phyloP scores from a whole-genome alignment of 2,888 invertebrate species.

The Pollenia griseotomentosa region DNA sequence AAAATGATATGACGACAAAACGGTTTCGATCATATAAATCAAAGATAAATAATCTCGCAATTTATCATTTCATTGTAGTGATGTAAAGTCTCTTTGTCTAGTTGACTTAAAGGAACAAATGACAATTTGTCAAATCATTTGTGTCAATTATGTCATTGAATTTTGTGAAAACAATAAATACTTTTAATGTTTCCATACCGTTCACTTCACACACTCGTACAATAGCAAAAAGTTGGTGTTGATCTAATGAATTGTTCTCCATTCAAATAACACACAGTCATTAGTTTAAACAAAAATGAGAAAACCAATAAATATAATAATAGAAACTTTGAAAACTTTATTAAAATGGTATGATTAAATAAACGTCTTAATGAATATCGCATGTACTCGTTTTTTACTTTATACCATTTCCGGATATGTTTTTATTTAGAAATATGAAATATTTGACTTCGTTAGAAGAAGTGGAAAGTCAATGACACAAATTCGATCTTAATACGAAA shows the following conservation, averaged over 20 bases:
- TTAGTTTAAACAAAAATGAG: slow-evolving; percentile 51
- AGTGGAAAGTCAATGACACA: not conserved
- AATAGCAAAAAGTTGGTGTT: slow-evolving; percentile 23
- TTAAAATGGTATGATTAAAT: slow-evolving; percentile 41
- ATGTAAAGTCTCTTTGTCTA: slow-evolving; percentile 26
- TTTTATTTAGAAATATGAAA: slow-evolving; percentile 8
- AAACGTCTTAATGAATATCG: not conserved
- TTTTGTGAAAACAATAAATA: slow-evolving; percentile 59
- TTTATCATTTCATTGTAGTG: slow-evolving; percentile 44
- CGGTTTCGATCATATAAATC: not conserved
- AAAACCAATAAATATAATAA: slow-evolving; percentile 29
- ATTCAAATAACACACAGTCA: slow-evolving; percentile 52
- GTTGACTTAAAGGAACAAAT: slow-evolving; percentile 37
- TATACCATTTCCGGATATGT: slow-evolving; percentile 10
- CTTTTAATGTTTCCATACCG: slow-evolving; percentile 35
- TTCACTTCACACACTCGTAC: not conserved
- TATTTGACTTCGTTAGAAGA: not conserved
- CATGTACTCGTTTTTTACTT: not conserved
- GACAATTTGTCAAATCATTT: slow-evolving; percentile 60
- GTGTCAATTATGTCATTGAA: slow-evolving; percentile 62
- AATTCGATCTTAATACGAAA: not conserved
- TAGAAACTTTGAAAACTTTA: slow-evolving; percentile 14
- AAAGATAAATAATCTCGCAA: slow-evolving; percentile 7
- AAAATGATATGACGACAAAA: not conserved
- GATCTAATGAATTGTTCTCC: slow-evolving; percentile 62